Evolutionary conservation across 2,797 vertebrate genomes (phyloP).

Genomic region (Sebastes melanostomus): DNA sequence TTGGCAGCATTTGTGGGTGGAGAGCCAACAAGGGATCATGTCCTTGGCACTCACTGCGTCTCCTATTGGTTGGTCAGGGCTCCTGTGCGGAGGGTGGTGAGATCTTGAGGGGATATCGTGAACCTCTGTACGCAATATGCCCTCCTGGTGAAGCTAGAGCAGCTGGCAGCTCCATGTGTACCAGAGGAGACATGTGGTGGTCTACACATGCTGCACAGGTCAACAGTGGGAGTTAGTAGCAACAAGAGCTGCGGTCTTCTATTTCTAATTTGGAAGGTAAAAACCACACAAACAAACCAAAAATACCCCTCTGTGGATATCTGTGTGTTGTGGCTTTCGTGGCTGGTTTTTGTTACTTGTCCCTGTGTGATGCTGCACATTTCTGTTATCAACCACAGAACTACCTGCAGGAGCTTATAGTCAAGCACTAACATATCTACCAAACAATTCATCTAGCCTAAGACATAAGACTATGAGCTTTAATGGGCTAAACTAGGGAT

Average conservation of each 20-base stretch:
- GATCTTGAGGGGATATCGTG: not conserved
- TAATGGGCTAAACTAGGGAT: not conserved
- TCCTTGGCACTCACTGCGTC: not conserved
- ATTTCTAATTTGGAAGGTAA: not conserved
- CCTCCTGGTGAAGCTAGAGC: not conserved
- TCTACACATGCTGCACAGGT: not conserved
- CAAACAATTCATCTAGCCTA: not conserved
- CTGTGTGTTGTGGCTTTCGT: not conserved
- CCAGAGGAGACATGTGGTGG: not conserved
- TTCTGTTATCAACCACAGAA: not conserved
- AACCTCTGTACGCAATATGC: not conserved
- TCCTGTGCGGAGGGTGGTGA: not conserved
- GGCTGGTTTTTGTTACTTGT: not conserved
- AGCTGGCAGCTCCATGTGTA: not conserved
- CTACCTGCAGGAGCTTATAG: not conserved
- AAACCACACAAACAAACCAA: not conserved
- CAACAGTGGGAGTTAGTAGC: not conserved
- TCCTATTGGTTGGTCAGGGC: not conserved
- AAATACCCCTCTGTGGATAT: not conserved
- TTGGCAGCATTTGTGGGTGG: slow-evolving; percentile 16
- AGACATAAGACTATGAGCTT: not conserved
- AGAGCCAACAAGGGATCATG: not conserved
- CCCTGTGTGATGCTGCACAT: not conserved
- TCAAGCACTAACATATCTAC: not conserved
- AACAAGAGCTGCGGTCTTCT: not conserved